Evolutionary conservation across 2,888 invertebrate genomes (phyloP), one percentile per base, ranked within the genome.

Genomic region (Spodoptera littoralis): DNA sequence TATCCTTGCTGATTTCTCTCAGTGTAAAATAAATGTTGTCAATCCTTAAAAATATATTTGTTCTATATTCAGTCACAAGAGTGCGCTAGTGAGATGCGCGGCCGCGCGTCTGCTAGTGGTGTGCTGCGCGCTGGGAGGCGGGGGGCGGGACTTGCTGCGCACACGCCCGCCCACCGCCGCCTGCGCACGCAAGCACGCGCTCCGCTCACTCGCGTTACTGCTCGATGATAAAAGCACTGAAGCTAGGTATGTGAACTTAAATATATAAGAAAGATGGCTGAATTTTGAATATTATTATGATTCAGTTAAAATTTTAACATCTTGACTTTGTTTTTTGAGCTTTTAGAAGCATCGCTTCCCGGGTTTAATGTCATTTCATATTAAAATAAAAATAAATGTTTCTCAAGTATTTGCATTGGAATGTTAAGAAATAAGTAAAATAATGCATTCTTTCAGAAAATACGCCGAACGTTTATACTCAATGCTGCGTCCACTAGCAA

Each of bases 31-130:
- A 18, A 18, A 18, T 18, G 18, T 18, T 18, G 18, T 18, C 4
- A 36, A 36, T 36, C 6, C 6, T 36, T 4, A 6, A 12, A 8
- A 4, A 11, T 42, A 2, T 11, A 6, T 9, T 43, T 42, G n/a
- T 44, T 11, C 12, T 27, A 22, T 30, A 1, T 46, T 0, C 61
- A 92, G 92, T 0, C 97, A 97, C 88, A 96, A 97, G 81, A 97
- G 96, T 84, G 91, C 95, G 0, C 91, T 96, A 12, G 97, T 97
- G 5, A 94, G 97, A 3, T 95, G 95, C 68, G 96, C 96, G 1
- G 93, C 96, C 0, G 96, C 96, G 0, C 95, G 96, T 13, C 93
- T 97, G 71, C 86, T 97, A 69, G 95, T 96, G 51, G 95, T 96
- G 66, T 91, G 96, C 63, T 95, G 96, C 63, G 96, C 97, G 63